A percentile compares a stretch with the other conserved stretches of the same genome.
phyloP scores from a whole-genome alignment of 2,113 vertebrate species.

The Isurus oxyrinchus region DNA sequence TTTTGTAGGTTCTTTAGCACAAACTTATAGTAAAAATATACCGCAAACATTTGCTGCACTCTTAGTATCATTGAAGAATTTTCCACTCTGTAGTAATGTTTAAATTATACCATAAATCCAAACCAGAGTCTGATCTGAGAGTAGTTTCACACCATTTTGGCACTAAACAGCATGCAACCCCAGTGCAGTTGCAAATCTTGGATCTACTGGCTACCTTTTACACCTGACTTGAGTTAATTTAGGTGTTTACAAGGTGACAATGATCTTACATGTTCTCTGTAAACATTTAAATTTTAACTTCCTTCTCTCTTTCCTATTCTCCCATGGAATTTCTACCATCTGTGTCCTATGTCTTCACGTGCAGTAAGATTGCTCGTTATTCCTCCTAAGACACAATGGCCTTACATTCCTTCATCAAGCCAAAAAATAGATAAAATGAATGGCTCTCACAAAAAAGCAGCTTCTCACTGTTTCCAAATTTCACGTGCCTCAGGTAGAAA shows the following conservation, averaged over 20 bases:
- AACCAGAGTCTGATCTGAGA: not conserved
- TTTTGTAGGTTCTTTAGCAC: not conserved
- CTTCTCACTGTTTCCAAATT: not conserved
- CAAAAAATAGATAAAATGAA: not conserved
- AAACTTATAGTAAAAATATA: not conserved
- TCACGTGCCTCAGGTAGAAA: not conserved
- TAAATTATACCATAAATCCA: not conserved
- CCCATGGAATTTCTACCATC: not conserved
- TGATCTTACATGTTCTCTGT: not conserved
- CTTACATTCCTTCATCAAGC: not conserved
- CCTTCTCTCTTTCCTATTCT: not conserved
- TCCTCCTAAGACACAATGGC: not conserved
- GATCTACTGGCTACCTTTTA: not conserved
- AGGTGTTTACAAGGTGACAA: not conserved
- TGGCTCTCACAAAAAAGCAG: not conserved
- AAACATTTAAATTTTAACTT: not conserved
- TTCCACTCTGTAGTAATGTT: not conserved
- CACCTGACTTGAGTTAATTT: not conserved
- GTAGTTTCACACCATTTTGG: not conserved
- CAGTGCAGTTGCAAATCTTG: not conserved
- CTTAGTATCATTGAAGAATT: not conserved
- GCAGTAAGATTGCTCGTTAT: not conserved
- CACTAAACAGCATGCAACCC: not conserved
- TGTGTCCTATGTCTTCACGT: not conserved
- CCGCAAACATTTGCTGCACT: too few relatives aligned